phyloP scores from a whole-genome alignment of 2,113 vertebrate genomes.

The Lanius ludovicianus region DNA sequence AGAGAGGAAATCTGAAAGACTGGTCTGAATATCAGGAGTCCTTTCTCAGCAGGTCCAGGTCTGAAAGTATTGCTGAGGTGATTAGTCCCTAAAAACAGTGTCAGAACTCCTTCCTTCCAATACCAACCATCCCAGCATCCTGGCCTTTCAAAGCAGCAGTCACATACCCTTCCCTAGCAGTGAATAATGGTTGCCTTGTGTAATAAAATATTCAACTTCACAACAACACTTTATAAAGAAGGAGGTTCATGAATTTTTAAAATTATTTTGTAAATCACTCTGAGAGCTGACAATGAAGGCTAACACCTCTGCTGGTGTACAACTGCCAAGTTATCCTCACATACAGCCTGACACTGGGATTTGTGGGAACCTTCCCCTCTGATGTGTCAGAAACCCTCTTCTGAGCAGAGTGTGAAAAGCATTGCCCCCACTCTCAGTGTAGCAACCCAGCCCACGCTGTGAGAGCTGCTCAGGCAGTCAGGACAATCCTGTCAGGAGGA shows the following conservation, averaged over 20 bases:
- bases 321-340: conserved; percentile 9
- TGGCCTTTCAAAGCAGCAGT: neutral
- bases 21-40: neutral
- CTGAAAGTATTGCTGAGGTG: neutral
- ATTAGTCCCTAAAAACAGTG: neutral
- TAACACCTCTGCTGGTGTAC: conserved; percentile 51
- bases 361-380: neutral
- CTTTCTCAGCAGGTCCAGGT: neutral
- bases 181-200: conserved; percentile 57
- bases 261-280: conserved; percentile 74
- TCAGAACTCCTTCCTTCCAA: neutral
- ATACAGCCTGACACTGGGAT: conserved; percentile 1
- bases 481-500: neutral
- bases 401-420: neutral
- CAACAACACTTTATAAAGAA: conserved; percentile 61
- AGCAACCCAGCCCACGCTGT: neutral
- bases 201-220: conserved; percentile 71
- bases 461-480: neutral
- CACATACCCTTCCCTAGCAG: neutral
- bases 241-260: conserved; percentile 72
- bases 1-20: neutral
- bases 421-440: neutral
- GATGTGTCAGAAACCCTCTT: neutral
- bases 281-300: conserved; percentile 71
- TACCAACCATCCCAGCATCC: neutral